Percentiles rank a stretch among this genome's conserved stretches.
Evolutionary conservation across 2,888 invertebrate species (phyloP).

Genomic region (Fragum fragum): DNA sequence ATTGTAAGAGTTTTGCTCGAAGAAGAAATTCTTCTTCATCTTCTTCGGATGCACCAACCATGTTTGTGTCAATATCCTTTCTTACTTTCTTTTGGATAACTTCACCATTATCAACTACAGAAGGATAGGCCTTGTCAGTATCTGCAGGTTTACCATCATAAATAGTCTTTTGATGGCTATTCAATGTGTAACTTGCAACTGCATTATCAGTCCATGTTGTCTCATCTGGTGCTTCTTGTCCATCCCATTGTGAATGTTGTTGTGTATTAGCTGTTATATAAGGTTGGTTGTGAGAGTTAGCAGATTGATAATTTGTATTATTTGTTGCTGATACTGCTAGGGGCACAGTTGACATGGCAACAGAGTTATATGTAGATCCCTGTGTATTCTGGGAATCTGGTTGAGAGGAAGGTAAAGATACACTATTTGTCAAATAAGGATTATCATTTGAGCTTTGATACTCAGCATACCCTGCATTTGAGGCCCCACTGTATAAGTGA

Average conservation of each 20-base stretch:
- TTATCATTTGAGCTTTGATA: neutral
- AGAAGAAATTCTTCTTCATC: constrained; percentile 75
- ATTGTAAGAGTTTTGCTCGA: constrained; percentile 76
- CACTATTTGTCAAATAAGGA: no score
- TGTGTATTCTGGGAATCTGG: neutral
- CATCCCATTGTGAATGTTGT: neutral
- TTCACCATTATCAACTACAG: neutral
- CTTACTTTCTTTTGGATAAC: neutral
- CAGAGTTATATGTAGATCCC: neutral
- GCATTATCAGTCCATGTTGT: neutral
- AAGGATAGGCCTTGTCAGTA: neutral
- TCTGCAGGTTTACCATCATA: neutral
- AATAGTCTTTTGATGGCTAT: neutral
- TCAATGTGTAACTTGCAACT: neutral
- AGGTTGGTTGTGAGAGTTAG: neutral
- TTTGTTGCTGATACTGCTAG: neutral
- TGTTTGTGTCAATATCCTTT: neutral
- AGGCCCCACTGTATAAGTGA: neutral
- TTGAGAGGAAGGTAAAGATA: neutral
- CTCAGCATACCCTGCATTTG: neutral
- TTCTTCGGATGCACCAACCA: neutral
- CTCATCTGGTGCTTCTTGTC: neutral
- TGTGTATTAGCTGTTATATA: neutral
- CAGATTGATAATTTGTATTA: neutral
- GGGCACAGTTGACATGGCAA: neutral